Base-by-base conservation (phyloP, 2,888 invertebrate species). In the Carpatolechia fugitivella region DNA sequence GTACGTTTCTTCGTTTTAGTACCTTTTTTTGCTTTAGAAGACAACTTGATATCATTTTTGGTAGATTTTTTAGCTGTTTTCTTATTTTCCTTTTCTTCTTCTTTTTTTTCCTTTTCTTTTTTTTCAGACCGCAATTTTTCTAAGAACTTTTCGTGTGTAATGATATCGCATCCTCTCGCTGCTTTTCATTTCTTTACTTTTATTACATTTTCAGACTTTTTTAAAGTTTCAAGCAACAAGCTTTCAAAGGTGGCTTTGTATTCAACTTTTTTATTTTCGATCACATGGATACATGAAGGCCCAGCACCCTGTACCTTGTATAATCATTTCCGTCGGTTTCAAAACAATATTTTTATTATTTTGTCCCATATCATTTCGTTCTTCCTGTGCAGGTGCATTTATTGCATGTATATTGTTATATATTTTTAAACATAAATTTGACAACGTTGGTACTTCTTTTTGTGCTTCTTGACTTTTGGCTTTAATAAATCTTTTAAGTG, bases 201-300 rank as follows among this genome's bases (percentile, higher is more conserved):
- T 7, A 50, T 8, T 38, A 13, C 11, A 20, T 1, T 11, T 6
- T 50, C 50, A n/a, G n/a, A 20, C n/a, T 36, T 50, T n/a, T 4
- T 36, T 50, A 18, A 16, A 50, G 36, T 38, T 11, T 50, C 11
- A 3, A 50, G n/a, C 11, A 50, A n/a, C 11, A 50, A 24, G 38
- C 10, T 50, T 50, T 50, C 50, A 14, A 49, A 49, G 14, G 50
- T 20, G 16, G n/a, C 24, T 24, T n/a, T 50, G 16, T 31, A n/a
- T 10, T 29, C 8, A 18, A 50, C 4, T 38, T 38, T 50, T 38
- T 14, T 1, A 50, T 50, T 38, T 50, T 50, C 50, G 24, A 50
- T 50, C 36, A 50, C 38, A 10, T 50, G 5, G 38, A 38, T 57
- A n/a, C n/a, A n/a, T n/a, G n/a, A n/a, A n/a, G n/a, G n/a, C n/a